These are phyloP conservation scores for Scelioninae gen. 1 DNA, from an alignment of 2,888 invertebrate species.

Conservation along the genomic window DNA sequence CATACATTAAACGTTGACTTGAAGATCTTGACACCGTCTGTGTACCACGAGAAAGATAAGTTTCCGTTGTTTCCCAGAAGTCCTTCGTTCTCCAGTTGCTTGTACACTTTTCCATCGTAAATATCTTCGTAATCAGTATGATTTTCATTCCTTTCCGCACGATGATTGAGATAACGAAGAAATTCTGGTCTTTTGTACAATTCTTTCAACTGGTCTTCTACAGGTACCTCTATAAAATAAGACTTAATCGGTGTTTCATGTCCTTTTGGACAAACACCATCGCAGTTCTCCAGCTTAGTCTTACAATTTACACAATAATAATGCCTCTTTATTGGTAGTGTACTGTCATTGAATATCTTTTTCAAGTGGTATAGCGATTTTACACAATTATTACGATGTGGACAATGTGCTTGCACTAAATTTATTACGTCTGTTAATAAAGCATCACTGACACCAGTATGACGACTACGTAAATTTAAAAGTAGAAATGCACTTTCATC, in stretches of 20 bases:
- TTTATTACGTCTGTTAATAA: neutral
- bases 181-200: constrained; percentile 3
- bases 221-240: constrained; percentile 1
- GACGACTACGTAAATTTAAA: neutral
- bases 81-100: neutral
- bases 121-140: neutral
- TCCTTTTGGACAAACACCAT: neutral
- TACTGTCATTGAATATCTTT: neutral
- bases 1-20: constrained; percentile 7
- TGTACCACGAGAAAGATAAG: constrained; percentile 7
- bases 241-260: neutral
- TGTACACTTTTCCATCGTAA: constrained; percentile 3
- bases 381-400: constrained; percentile 2
- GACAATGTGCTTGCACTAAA: constrained; percentile 12
- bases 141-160: constrained; percentile 4
- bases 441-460: neutral
- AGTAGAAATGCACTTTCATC: neutral
- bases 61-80: neutral
- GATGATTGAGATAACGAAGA: neutral
- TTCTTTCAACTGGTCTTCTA: constrained; percentile 10
- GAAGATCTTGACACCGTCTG: neutral
- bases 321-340: neutral
- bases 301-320: neutral
- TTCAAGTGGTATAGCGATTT: neutral
- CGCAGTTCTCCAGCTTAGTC: neutral